Percentiles rank a stretch among this genome's conserved stretches.
phyloP scores from a whole-genome alignment of 1,140 invertebrate genomes.

The Andrena cerasifolii region DNA sequence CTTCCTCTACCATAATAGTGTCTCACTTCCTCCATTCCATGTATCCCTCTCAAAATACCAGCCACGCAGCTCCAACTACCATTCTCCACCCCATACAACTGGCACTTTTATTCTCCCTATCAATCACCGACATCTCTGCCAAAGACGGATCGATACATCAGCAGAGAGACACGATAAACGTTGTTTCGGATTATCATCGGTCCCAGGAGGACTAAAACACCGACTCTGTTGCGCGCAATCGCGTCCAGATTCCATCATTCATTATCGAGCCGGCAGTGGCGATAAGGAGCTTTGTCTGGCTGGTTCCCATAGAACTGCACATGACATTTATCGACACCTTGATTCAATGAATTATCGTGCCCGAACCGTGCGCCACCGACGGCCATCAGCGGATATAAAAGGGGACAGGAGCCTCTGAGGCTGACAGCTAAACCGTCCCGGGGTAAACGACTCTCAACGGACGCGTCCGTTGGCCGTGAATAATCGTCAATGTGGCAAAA shows the following conservation, averaged over 20 bases:
- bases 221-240: no score
- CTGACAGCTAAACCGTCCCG: conserved; percentile 44
- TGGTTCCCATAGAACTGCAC: neutral
- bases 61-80: neutral
- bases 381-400: conserved; percentile 11
- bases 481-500: conserved; percentile 34
- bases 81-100: neutral
- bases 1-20: no score
- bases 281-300: conserved; percentile 39
- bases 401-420: conserved; percentile 11
- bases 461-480: conserved; percentile 24
- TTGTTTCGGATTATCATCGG: neutral
- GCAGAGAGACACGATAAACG: neutral
- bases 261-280: neutral
- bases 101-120: neutral
- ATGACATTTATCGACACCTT: conserved; percentile 48
- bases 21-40: neutral
- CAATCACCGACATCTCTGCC: neutral
- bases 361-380: neutral
- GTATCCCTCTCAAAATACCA: neutral
- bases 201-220: neutral
- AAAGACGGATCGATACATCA: neutral
- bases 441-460: conserved; percentile 34
- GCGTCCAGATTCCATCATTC: neutral
- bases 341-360: conserved; percentile 42